Evolutionary conservation across 2,797 vertebrate species (phyloP).

Genomic region (Strix occidentalis): DNA sequence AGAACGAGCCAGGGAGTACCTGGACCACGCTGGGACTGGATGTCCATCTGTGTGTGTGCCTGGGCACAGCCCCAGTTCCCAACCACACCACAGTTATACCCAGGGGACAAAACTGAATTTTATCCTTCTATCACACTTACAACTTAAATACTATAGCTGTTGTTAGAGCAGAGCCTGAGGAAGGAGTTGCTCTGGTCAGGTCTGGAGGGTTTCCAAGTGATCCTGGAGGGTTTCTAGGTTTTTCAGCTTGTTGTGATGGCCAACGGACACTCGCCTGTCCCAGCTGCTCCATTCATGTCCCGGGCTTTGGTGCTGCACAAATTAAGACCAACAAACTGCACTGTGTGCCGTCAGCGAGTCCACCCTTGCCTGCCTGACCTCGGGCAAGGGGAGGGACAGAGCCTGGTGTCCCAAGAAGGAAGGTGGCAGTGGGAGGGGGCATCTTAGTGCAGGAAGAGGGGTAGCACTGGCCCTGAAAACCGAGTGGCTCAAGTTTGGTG

Average conservation of each 20-base stretch:
- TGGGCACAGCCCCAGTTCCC: not conserved
- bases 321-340: not conserved
- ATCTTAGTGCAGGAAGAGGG: not conserved
- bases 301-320: not conserved
- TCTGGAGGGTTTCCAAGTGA: not conserved
- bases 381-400: not conserved
- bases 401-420: not conserved
- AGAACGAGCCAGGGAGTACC: not conserved
- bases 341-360: not conserved
- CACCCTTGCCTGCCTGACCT: not conserved
- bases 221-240: not conserved
- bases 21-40: not conserved
- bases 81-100: not conserved
- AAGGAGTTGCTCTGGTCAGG: not conserved
- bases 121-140: not conserved
- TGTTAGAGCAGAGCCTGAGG: not conserved
- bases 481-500: not conserved
- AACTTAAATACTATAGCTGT: not conserved
- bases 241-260: not conserved
- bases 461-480: not conserved
- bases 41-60: rapidly evolving
- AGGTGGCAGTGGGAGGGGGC: not conserved
- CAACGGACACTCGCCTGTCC: not conserved
- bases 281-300: not conserved
- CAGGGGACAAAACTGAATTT: not conserved